These are phyloP conservation scores for Callopanchax toddi DNA, from an alignment of 2,113 vertebrate species.

Conservation along the genomic window DNA sequence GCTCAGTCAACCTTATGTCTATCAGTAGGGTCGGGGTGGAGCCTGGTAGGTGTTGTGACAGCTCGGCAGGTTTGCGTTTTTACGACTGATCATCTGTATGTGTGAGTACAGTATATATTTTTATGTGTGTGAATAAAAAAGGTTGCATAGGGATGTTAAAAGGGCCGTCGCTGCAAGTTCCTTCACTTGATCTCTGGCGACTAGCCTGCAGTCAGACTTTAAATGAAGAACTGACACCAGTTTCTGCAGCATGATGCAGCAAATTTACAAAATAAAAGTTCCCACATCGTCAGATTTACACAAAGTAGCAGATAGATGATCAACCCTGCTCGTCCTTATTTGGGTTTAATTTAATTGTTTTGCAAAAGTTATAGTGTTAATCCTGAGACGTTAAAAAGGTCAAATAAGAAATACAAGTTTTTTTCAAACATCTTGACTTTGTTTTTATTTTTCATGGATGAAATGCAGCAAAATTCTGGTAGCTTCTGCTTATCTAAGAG, in stretches of 20 bases:
- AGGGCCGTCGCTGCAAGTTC: neutral
- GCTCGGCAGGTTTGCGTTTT: constrained; percentile 17
- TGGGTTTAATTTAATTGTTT: neutral
- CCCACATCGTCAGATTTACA: neutral
- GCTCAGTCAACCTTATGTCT: constrained; percentile 26
- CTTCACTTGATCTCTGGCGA: constrained; percentile 4
- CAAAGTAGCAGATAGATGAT: constrained; percentile 10
- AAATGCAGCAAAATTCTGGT: neutral
- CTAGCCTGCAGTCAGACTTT: constrained; percentile 9
- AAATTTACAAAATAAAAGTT: neutral
- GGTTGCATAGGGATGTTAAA: neutral
- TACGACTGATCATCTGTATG: constrained; percentile 12
- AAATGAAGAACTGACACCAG: neutral
- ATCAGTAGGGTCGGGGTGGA: constrained; percentile 26
- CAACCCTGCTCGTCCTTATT: neutral
- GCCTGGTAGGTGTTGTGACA: constrained; percentile 27
- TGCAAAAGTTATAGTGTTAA: neutral
- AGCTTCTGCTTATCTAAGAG: constrained; percentile 10
- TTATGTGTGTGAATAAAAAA: neutral
- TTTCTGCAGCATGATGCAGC: neutral
- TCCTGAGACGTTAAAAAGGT: neutral
- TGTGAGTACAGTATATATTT: neutral
- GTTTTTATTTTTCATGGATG: too few relatives aligned
- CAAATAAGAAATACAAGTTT: too few relatives aligned
- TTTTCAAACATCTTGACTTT: too few relatives aligned